Conservation (phyloP, 30 jellyfish, hydroid and myxozoan species). For the Cassiopea andromeda region DNA sequence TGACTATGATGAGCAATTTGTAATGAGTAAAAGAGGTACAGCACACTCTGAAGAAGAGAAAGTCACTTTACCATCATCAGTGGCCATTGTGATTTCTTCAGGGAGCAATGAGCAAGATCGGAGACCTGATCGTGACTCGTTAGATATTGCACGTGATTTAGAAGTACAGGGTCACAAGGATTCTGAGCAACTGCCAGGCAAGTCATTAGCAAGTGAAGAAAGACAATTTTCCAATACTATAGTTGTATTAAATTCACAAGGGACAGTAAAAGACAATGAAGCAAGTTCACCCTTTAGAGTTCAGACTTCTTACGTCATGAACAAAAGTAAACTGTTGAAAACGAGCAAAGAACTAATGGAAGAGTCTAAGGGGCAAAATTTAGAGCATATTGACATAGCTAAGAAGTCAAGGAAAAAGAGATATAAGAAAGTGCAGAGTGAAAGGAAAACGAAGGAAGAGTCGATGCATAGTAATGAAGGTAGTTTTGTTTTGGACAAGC, state of each 20-base stretch:
- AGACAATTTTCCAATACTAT: background rate
- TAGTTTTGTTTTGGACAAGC: background rate
- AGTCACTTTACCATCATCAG: too few relatives aligned
- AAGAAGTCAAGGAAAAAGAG: background rate
- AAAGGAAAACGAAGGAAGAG: background rate
- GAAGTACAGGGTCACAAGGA: too few relatives aligned
- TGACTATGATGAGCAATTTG: slow-evolving; percentile 17
- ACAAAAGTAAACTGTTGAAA: slow-evolving; percentile 39
- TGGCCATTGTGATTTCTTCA: too few relatives aligned
- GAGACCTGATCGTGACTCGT: too few relatives aligned
- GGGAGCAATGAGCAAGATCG: too few relatives aligned
- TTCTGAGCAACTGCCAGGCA: too few relatives aligned
- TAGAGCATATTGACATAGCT: background rate
- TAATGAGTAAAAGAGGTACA: background rate
- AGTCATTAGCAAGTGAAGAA: background rate
- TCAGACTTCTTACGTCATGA: slow-evolving; percentile 10
- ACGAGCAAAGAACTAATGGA: slow-evolving; percentile 41
- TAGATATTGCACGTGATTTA: too few relatives aligned
- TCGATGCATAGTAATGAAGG: background rate
- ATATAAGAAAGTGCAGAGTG: background rate
- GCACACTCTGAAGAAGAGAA: background rate
- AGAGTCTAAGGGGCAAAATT: slow-evolving; percentile 18
- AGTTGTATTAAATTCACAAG: background rate
- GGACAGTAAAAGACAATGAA: background rate
- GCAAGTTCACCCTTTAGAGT: background rate